These are phyloP conservation scores for Trialeurodes vaporariorum DNA, from an alignment of 1,140 invertebrate genomes.

Conservation along the genomic window DNA sequence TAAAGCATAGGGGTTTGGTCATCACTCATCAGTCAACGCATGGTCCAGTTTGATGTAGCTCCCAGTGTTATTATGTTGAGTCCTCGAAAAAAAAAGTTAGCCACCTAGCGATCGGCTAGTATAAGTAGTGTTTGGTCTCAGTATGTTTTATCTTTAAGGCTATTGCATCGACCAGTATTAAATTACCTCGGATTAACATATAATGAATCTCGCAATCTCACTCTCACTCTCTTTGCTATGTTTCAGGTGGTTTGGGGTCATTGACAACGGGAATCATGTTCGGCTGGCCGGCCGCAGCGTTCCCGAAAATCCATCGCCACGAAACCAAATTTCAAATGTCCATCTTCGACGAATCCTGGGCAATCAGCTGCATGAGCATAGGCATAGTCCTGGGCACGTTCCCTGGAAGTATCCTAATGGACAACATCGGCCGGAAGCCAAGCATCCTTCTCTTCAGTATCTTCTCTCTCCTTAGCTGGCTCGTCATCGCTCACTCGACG, in stretches of 20 bases:
- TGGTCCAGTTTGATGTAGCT: too few relatives aligned
- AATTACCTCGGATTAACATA: too few relatives aligned
- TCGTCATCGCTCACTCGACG: background rate
- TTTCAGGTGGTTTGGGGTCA: background rate
- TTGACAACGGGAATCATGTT: background rate
- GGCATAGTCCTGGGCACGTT: background rate
- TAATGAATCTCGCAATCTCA: too few relatives aligned
- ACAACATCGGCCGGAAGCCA: background rate
- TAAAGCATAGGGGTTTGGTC: too few relatives aligned
- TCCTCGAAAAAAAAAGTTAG: too few relatives aligned
- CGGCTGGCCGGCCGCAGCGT: background rate
- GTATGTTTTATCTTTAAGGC: too few relatives aligned
- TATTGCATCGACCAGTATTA: too few relatives aligned
- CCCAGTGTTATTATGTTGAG: too few relatives aligned
- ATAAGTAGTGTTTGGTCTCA: too few relatives aligned
- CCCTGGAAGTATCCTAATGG: background rate
- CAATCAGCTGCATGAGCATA: background rate
- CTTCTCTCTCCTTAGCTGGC: background rate
- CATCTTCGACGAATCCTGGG: background rate
- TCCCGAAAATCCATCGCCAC: background rate
- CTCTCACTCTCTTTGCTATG: background rate
- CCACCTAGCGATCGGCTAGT: too few relatives aligned
- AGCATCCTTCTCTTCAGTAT: background rate
- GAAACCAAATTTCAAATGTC: background rate
- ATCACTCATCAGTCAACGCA: too few relatives aligned